These are phyloP conservation scores for Anoura caudifer DNA, from an alignment of 2,113 vertebrate species.

Conservation along the genomic window DNA sequence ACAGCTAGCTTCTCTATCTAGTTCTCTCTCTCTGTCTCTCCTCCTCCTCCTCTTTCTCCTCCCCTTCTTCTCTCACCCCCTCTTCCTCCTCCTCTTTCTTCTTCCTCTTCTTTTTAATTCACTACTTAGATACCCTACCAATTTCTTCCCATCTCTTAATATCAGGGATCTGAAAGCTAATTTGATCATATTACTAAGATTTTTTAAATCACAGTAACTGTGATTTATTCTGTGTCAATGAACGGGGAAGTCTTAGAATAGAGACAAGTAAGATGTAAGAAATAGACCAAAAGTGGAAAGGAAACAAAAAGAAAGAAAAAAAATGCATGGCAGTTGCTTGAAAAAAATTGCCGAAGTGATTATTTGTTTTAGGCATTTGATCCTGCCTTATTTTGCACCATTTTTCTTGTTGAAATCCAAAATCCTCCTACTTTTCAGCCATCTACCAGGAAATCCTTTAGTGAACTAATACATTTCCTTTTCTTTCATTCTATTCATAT, in stretches of 20 bases:
- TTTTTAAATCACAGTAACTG: background rate
- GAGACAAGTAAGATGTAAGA: background rate
- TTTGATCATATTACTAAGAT: background rate
- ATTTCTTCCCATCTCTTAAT: background rate
- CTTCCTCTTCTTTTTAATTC: background rate
- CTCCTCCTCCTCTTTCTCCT: accelerated
- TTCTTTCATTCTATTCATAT: background rate
- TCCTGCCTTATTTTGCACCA: background rate
- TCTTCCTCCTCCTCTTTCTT: too few relatives aligned
- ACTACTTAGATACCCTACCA: background rate
- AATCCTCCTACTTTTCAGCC: background rate
- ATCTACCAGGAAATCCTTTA: background rate
- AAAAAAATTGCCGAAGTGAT: background rate
- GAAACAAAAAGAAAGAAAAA: background rate
- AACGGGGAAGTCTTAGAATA: background rate
- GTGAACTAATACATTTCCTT: background rate
- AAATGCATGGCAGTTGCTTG: background rate
- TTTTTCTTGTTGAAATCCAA: background rate
- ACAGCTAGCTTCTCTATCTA: background rate
- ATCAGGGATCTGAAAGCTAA: background rate
- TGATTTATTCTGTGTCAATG: background rate
- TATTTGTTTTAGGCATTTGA: background rate
- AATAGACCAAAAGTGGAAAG: background rate
- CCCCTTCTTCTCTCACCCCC: background rate
- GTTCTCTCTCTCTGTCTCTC: background rate